Percentiles rank a stretch among this genome's conserved stretches.
phyloP scores from a whole-genome alignment of 2,888 invertebrate species.

The Criorhina ranunculi region DNA sequence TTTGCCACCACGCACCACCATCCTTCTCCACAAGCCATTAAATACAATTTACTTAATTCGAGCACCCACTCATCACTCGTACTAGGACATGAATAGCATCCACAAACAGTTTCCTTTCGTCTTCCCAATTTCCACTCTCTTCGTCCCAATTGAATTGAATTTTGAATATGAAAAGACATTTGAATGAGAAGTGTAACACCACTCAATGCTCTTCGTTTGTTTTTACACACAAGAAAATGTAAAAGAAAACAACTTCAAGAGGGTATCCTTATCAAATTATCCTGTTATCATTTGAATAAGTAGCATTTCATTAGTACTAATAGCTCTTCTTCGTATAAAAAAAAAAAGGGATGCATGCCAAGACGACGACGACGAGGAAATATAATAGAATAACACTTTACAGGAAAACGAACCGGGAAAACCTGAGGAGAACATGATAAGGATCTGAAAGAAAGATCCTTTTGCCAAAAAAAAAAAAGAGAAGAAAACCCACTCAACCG shows the following conservation, averaged over 20 bases:
- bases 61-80: constrained; percentile 65
- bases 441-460: constrained; percentile 42
- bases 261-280: constrained; percentile 67
- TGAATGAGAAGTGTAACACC: constrained; percentile 37
- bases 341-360: background rate
- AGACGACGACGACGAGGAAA: background rate
- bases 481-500: constrained; percentile 24
- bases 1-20: constrained; percentile 1
- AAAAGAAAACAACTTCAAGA: constrained; percentile 50
- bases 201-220: constrained; percentile 19
- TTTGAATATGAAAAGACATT: constrained; percentile 60
- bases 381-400: constrained; percentile 17
- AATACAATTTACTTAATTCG: constrained; percentile 75
- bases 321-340: constrained; percentile 36
- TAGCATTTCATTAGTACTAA: constrained; percentile 71
- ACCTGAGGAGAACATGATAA: constrained; percentile 17
- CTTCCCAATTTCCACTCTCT: background rate
- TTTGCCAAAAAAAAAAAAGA: constrained; percentile 23
- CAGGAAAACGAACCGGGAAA: background rate
- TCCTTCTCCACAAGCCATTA: constrained; percentile 50
- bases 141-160: constrained; percentile 57
- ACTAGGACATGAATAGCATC: constrained; percentile 29
- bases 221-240: background rate
- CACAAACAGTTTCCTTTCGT: constrained; percentile 23
- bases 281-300: constrained; percentile 68